Base-by-base conservation (phyloP, 37 sponge, comb jelly and placozoan genomes). In the Amphimedon queenslandica region DNA sequence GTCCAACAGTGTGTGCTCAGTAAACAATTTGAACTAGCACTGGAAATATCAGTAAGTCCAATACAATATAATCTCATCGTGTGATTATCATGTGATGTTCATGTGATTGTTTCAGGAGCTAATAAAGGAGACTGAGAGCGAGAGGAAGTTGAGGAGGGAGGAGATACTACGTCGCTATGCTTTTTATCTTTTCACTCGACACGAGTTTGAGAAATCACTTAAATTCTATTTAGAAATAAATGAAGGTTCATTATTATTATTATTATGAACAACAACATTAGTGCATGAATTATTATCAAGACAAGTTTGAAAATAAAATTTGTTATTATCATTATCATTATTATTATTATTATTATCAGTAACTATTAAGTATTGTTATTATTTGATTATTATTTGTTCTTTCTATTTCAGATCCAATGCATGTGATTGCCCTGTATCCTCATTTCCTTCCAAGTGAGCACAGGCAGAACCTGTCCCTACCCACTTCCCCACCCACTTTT, bases 351-450 rank as follows among this genome's bases (percentile, higher is more conserved):
- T 67, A 11, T 67, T 16, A 10, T 24, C 39, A 8, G 34, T 11
- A n/a, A 68, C 30, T 60, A 23, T 74, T 74, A 8, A 16, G 5
- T 36, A 21, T 16, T 10, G 34, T 72, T 36, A 13, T 11, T 63
- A n/a, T n/a, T n/a, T n/a, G n/a, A n/a, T n/a, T n/a, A n/a, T n/a
- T n/a, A n/a, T n/a, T n/a, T n/a, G n/a, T 60, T 28, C 27, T 71
- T 34, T 42, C 5, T 31, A 11, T 16, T 66, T 39, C 73, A 82
- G 86, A 86, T 73, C 87, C 88, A 0, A 60, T 78, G 67, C 41
- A 73, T 63, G 87, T 92, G 61, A 92, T 87, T 53, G 75, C 78
- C 2, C 85, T 92, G n/a, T 92, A 76, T 72, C 88, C 88, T 0
- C 73, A 53, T 34, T 79, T 92, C 10, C 57, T 92, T 33, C 88